Evolutionary conservation across 1,140 invertebrate species (phyloP).

Genomic region (Ptiloglossa arizonensis): DNA sequence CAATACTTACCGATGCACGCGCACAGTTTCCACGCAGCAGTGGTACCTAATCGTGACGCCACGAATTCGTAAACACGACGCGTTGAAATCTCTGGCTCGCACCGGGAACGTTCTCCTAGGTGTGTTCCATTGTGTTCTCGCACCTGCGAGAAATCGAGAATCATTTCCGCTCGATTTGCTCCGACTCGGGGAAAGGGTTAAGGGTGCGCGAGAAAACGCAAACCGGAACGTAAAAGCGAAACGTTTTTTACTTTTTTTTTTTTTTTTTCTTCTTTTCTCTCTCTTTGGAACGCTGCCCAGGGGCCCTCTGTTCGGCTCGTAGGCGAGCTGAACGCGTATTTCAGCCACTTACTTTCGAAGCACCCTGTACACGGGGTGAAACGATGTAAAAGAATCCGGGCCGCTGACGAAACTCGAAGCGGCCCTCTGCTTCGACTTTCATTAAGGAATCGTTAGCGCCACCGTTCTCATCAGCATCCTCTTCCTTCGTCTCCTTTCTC

Average conservation of each 20-base stretch:
- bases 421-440: constrained; percentile 68
- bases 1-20: too few species aligned
- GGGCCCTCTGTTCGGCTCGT: constrained; percentile 8
- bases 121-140: too few species aligned
- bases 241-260: too few species aligned
- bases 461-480: constrained; percentile 70
- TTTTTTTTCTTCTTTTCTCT: too few species aligned
- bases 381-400: constrained; percentile 63
- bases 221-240: background rate
- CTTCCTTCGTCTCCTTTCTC: constrained; percentile 34
- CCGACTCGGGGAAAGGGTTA: background rate
- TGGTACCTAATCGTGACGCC: too few species aligned
- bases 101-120: too few species aligned
- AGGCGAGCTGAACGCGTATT: background rate
- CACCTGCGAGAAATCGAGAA: too few species aligned
- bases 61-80: too few species aligned
- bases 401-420: constrained; percentile 64
- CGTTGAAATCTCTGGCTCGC: too few species aligned
- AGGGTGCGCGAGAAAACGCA: background rate
- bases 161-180: too few species aligned
- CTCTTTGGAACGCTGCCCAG: background rate
- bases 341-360: constrained; percentile 44
- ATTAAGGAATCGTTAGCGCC: constrained; percentile 77
- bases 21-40: too few species aligned
- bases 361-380: constrained; percentile 56